These are phyloP conservation scores for Procambarus clarkii DNA, from an alignment of 1,140 invertebrate species.

Conservation along the genomic window DNA sequence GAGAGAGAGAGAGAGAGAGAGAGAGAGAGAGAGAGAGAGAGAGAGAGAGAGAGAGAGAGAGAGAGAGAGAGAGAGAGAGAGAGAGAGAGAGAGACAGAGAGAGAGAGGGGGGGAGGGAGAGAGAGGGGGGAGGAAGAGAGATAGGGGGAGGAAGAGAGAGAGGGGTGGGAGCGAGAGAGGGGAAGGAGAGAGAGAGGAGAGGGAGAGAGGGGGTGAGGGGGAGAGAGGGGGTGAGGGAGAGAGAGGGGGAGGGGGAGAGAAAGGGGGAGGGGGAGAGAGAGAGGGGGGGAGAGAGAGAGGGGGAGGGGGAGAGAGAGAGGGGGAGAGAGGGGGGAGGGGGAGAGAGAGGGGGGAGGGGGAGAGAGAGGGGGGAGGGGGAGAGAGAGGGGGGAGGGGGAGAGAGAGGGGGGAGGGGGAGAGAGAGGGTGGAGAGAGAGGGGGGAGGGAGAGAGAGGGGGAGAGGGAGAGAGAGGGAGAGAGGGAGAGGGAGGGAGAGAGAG, in stretches of 20 bases:
- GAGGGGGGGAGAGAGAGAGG: neutral
- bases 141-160: neutral
- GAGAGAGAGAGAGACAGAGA: neutral
- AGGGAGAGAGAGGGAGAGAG: no score
- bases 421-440: neutral
- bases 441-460: slow-evolving; percentile 2
- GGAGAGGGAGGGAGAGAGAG: neutral
- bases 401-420: neutral
- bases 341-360: neutral
- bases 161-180: no score
- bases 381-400: neutral
- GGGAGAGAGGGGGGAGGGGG: no score
- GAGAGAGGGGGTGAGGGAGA: no score
- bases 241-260: neutral
- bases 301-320: neutral
- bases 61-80: neutral
- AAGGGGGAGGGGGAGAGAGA: neutral
- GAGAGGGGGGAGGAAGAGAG: neutral
- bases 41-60: no score
- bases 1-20: slow-evolving; percentile 9
- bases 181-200: neutral
- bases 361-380: neutral
- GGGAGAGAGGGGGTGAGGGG: no score
- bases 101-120: neutral
- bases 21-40: slow-evolving; percentile 5